phyloP scores from a whole-genome alignment of 2,797 vertebrate species.

The Scarus forsteni region DNA sequence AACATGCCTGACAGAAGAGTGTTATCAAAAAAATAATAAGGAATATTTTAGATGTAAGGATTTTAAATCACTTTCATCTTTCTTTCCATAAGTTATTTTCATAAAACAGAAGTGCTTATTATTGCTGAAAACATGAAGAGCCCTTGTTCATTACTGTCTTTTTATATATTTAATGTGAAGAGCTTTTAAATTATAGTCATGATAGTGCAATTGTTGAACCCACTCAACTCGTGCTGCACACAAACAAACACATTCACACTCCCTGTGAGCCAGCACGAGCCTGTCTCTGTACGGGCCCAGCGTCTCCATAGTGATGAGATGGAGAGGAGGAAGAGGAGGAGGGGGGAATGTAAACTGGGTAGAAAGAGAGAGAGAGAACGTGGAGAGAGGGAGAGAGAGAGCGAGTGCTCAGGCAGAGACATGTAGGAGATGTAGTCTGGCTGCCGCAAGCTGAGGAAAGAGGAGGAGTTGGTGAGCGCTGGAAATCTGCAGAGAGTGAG shows the following conservation, averaged over 20 bases:
- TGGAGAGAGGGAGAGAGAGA: constrained; percentile 40
- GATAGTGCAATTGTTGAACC: not conserved
- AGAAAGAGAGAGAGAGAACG: constrained; percentile 26
- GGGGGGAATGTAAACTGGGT: constrained; percentile 56
- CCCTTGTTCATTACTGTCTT: too few species aligned
- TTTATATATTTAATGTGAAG: not conserved
- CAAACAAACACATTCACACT: constrained; percentile 41
- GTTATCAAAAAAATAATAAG: too few species aligned
- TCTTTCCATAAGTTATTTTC: too few species aligned
- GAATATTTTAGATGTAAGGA: too few species aligned
- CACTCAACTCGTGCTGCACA: constrained; percentile 39
- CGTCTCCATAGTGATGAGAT: constrained; percentile 79
- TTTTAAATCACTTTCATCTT: too few species aligned
- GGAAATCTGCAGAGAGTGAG: constrained; percentile 76
- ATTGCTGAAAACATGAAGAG: too few species aligned
- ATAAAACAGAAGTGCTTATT: too few species aligned
- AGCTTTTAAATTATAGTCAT: not conserved
- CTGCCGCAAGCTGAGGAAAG: constrained; percentile 80
- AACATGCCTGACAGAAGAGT: too few species aligned
- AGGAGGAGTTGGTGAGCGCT: constrained; percentile 76
- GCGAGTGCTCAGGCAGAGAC: constrained; percentile 79
- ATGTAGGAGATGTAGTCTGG: constrained; percentile 81
- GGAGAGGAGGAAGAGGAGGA: constrained; percentile 42
- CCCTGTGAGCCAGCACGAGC: constrained; percentile 56
- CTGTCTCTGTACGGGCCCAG: constrained; percentile 65